A percentile compares a stretch with the other conserved stretches of the same genome.
These are phyloP conservation scores for Polyommatus icarus DNA, from an alignment of 2,888 invertebrate genomes.

Conservation along the genomic window DNA sequence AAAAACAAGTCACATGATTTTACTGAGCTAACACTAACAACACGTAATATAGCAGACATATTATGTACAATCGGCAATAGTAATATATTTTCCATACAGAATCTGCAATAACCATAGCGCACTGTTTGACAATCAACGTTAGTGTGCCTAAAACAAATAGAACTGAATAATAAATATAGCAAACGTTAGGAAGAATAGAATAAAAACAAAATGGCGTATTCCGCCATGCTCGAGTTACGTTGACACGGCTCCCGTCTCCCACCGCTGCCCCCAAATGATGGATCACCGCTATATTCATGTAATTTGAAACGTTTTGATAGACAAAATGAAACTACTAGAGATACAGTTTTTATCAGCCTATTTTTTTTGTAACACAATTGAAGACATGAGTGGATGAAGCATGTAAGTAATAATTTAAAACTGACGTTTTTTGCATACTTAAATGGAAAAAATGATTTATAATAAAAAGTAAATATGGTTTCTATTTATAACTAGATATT, in stretches of 20 bases:
- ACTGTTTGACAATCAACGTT: not conserved
- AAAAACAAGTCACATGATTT: not conserved
- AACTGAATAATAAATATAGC: not conserved
- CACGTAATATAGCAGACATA: not conserved
- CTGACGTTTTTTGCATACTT: too few species aligned
- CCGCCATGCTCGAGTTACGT: not conserved
- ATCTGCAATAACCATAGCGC: not conserved
- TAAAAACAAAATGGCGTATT: not conserved
- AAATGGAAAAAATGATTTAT: too few species aligned
- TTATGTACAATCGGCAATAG: not conserved
- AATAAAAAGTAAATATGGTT: too few species aligned
- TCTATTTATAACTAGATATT: too few species aligned
- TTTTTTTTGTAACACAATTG: too few species aligned
- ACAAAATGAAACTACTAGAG: not conserved
- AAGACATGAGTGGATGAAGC: too few species aligned
- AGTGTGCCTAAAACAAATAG: not conserved
- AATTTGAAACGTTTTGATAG: constrained; percentile 4
- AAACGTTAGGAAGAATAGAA: not conserved
- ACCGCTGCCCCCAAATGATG: constrained; percentile 17
- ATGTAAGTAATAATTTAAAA: too few species aligned
- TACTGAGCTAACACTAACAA: not conserved
- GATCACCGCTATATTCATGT: constrained; percentile 2
- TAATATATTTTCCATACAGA: not conserved
- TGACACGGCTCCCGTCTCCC: not conserved
- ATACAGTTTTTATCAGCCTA: not conserved